Base-by-base conservation (phyloP, 2,888 invertebrate genomes). In the Phyllotreta striolata region DNA sequence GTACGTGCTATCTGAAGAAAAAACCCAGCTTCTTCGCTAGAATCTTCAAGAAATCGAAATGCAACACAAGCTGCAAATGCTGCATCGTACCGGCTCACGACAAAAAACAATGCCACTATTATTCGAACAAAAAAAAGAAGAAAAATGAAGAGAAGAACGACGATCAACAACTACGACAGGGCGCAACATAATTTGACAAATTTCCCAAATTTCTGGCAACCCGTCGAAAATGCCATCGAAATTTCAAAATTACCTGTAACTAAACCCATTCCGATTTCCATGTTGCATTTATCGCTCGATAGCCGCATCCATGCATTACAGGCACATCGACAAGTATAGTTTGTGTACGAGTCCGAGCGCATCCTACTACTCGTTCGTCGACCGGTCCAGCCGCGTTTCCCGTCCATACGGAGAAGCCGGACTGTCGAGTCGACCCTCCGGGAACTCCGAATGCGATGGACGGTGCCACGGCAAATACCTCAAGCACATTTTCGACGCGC, bases 401-500 rank as follows among this genome's bases (percentile, higher is more conserved):
- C 24, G 49, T 7, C 34, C 38, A 1, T 7, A 0, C 8, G 39
- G 38, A 24, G n/a, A 12, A 1, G 13, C 13, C 14, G 9, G 24
- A 24, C 4, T 12, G 10, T 12, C 10, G n/a, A 9, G 35, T 12
- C 1, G 7, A 51, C 1, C 2, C 9, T 38, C 13, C 10, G 39
- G 7, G 14, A 10, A 3, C 9, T 5, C 38, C 14, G 52, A 38
- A 10, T 13, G 38, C 5, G 51, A 51, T 6, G 51, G 39, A 35
- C 41, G 10, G 44, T 52, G 13, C 3, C 43, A 60, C 10, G 60
- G 60, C n/a, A 60, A 54, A 44, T 37, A 14, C 7, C 10, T 60
- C n/a, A 52, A 54, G 10, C 52, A 60, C 51, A 52, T 60, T n/a
- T 60, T 60, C 10, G 54, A 52, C 9, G 52, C 41, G 37, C n/a